Conservation (phyloP, 2,797 vertebrate species). For the Natrix natrix region DNA sequence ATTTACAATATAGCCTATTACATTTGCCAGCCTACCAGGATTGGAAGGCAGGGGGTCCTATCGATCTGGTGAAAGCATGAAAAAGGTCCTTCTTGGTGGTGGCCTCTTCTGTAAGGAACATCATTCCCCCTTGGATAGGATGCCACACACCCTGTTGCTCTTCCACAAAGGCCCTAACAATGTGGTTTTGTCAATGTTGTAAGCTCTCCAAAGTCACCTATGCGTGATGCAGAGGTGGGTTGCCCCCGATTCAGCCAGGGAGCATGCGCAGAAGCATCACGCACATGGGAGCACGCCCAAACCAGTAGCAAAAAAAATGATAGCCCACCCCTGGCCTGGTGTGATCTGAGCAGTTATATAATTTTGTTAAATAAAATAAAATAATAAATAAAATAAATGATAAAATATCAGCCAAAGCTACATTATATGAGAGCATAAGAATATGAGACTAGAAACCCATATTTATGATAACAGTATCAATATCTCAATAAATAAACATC, state of each 20-base stretch:
- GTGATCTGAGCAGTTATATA: neutral
- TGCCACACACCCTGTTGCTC: neutral
- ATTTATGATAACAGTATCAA: neutral
- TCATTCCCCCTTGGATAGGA: too few relatives aligned
- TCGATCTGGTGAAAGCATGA: neutral
- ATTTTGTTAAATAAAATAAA: neutral
- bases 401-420: neutral
- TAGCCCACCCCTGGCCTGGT: too few relatives aligned
- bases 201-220: neutral
- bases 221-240: neutral
- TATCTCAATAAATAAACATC: neutral
- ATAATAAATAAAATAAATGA: neutral
- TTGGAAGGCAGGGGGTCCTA: neutral
- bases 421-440: neutral
- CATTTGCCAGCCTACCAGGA: neutral
- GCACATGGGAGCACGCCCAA: too few relatives aligned
- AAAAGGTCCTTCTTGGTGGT: neutral
- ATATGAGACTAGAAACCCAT: neutral
- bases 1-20: too few relatives aligned
- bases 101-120: neutral
- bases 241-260: too few relatives aligned
- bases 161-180: neutral
- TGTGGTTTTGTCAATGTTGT: neutral
- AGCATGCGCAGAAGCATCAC: too few relatives aligned
- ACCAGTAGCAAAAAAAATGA: too few relatives aligned